Percentiles rank a stretch among this genome's conserved stretches.
Evolutionary conservation across 2,113 vertebrate species (phyloP).

Genomic region (Myrmecophaga tridactyla): DNA sequence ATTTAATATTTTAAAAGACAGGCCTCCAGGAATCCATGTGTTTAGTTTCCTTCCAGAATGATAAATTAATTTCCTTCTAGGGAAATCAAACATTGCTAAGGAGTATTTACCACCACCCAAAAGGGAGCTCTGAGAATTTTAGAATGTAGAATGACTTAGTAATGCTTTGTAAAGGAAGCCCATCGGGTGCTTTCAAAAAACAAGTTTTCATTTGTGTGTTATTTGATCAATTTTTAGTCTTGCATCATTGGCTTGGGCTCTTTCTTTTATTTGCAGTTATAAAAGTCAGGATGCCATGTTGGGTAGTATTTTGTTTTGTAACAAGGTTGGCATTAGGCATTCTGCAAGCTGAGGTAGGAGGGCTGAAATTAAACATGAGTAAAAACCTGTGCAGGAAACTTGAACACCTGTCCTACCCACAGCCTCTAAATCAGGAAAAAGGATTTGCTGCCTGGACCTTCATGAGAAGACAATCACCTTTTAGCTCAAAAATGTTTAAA

Average conservation of each 20-base stretch:
- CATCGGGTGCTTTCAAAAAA: not conserved
- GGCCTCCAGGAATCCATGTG: not conserved
- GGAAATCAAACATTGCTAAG: not conserved
- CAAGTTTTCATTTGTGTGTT: not conserved
- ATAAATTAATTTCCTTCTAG: not conserved
- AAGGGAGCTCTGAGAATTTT: not conserved
- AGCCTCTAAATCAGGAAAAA: not conserved
- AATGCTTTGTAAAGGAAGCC: not conserved
- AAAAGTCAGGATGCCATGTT: not conserved
- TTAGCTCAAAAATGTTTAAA: not conserved
- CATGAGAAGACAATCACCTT: not conserved
- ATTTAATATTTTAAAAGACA: not conserved
- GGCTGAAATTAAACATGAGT: not conserved
- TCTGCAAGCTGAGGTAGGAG: not conserved
- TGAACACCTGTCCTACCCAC: not conserved
- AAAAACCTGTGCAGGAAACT: not conserved
- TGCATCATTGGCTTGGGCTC: not conserved
- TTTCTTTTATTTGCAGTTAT: not conserved
- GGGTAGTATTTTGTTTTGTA: not conserved
- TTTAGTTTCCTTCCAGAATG: not conserved
- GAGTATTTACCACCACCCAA: not conserved
- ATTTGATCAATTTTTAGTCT: not conserved
- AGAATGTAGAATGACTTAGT: not conserved
- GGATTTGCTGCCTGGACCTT: not conserved
- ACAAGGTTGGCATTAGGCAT: not conserved